These are phyloP conservation scores for Syrrhaptes paradoxus DNA, from an alignment of 2,113 vertebrate species.

Conservation along the genomic window DNA sequence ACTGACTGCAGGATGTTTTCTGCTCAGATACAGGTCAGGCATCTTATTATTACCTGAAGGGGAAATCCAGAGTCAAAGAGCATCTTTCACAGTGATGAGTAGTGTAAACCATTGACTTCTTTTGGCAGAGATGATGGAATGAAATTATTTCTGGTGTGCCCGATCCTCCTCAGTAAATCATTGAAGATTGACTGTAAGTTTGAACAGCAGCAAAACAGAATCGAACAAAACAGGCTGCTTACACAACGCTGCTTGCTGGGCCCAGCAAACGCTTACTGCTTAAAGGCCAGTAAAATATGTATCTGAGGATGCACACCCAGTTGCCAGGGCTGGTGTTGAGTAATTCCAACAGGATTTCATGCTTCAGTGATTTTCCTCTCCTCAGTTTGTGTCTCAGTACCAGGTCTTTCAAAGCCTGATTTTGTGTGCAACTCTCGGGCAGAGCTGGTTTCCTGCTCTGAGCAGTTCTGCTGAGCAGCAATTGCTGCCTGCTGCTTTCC, in stretches of 20 bases:
- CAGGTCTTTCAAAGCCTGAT: constrained; percentile 2
- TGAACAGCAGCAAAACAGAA: not conserved
- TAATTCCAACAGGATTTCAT: constrained; percentile 47
- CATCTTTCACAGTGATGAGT: constrained; percentile 23
- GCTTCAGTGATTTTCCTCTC: not conserved
- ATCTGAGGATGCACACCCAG: constrained; percentile 14
- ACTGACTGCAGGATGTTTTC: not conserved
- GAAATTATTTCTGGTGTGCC: constrained; percentile 26
- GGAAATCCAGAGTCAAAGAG: constrained; percentile 28
- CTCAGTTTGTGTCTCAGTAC: not conserved
- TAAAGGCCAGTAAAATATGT: not conserved
- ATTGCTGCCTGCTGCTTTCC: constrained; percentile 18
- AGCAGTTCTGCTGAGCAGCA: not conserved
- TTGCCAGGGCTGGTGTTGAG: not conserved
- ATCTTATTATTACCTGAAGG: constrained; percentile 16
- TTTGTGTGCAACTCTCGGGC: not conserved
- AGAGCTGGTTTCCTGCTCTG: not conserved
- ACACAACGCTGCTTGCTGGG: not conserved
- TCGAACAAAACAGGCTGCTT: not conserved
- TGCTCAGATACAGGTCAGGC: not conserved
- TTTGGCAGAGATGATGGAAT: constrained; percentile 18
- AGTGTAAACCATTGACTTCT: constrained; percentile 36
- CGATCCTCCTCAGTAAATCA: constrained; percentile 29
- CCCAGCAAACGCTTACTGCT: not conserved
- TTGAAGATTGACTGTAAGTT: not conserved